Base-by-base conservation (phyloP, 2,888 invertebrate species). In the Tinea pellionella region DNA sequence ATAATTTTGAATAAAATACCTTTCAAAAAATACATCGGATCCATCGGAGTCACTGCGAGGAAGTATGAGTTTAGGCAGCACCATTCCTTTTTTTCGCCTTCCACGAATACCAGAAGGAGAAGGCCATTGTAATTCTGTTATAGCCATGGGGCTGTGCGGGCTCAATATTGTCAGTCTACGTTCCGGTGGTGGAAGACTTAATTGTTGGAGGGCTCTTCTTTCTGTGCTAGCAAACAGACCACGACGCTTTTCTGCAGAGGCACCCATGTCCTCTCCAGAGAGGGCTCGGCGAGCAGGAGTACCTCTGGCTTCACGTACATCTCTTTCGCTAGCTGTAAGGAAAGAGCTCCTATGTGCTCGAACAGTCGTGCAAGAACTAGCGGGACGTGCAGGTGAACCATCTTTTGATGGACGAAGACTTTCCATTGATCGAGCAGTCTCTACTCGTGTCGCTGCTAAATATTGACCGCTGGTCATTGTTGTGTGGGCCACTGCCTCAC, bases 21-120 rank as follows among this genome's bases (percentile, higher is more conserved):
- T 90, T 83, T 90, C 90, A 65, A 89, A 86, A 77, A 90, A 90
- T 63, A 90, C 90, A 69, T 90, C 90, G 64, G 90, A 90, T 70
- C 91, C 91, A 66, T 93, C 92, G 64, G 93, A 92, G 76, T 93
- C 93, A 73, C 92, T 92, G 73, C 92, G 89, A 59, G 93, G 93
- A 68, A 94, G 85, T 68, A 93, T 91, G 68, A 94, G 88, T 82
- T 92, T 92, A 59, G 93, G 93, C 69, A 93, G 82, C 65, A 93
- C 91, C 80, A 92, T 90, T 63, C 92, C 92, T 74, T 92, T 92
- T 83, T 92, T 92, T 70, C 92, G 86, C 62, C 92, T 84, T 30
- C 89, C 89, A 66, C 90, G 89, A 65, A 91, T 84, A 13, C 89
- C 89, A 16, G 89, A 79, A 61, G 90, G 89, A 37, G 89, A 76